Conservation (phyloP, 92 coral and sea anemone genomes). For the Actinernus sp. region DNA sequence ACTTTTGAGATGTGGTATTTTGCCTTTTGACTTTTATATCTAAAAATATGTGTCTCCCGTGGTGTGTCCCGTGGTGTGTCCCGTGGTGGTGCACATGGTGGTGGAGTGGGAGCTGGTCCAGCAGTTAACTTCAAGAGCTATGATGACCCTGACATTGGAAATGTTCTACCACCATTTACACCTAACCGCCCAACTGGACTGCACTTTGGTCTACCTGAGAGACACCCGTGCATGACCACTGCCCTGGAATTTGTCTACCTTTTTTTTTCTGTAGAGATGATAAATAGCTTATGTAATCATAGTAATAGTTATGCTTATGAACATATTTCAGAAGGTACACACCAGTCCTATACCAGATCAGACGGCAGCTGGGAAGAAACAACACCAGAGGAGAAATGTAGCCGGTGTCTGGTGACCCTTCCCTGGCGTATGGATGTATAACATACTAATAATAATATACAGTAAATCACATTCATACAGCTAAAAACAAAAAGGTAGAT, state of each 20-base stretch:
- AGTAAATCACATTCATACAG: no score
- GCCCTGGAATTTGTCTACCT: constrained; percentile 66
- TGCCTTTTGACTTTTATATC: no score
- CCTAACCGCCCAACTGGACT: neutral
- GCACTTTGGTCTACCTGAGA: constrained; percentile 6
- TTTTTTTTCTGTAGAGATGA: constrained; percentile 41
- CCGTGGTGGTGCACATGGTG: neutral
- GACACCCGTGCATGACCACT: constrained; percentile 41
- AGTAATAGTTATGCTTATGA: constrained; percentile 62
- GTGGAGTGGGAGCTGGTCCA: neutral
- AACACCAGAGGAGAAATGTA: no score
- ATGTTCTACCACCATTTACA: neutral
- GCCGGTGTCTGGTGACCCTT: no score
- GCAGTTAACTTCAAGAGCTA: neutral
- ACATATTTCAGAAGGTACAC: no score
- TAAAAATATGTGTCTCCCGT: no score
- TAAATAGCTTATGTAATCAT: constrained; percentile 33
- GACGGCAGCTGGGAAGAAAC: no score
- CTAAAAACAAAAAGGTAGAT: no score
- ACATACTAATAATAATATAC: no score
- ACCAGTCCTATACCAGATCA: no score
- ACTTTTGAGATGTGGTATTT: no score
- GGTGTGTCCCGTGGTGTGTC: neutral
- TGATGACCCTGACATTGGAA: neutral
- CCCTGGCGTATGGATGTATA: no score